Conservation (phyloP, 2,113 vertebrate species). For the Hydropotes inermis region DNA sequence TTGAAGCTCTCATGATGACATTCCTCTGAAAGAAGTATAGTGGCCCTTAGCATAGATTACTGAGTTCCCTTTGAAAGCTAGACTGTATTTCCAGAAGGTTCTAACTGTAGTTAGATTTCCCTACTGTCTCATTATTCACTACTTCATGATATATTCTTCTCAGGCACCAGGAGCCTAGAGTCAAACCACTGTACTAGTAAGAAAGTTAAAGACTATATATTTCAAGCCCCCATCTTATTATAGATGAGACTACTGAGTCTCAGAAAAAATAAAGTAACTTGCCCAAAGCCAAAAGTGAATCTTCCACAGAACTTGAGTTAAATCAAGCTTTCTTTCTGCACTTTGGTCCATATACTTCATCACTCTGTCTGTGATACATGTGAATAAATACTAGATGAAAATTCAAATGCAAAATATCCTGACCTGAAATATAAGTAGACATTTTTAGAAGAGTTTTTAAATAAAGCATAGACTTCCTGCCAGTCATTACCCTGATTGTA, state of each 20-base stretch:
- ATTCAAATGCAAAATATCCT: background rate
- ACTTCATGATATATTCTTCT: background rate
- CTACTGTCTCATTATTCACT: background rate
- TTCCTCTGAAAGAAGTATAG: constrained; percentile 3
- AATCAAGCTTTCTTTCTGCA: background rate
- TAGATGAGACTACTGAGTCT: background rate
- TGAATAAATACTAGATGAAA: background rate
- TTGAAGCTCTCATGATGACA: background rate
- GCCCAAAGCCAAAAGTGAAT: background rate
- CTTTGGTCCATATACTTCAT: background rate
- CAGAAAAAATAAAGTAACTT: background rate
- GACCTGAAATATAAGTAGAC: background rate
- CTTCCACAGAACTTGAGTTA: background rate
- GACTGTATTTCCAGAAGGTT: background rate
- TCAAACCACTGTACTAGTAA: background rate
- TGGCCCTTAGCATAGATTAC: background rate
- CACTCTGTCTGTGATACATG: background rate
- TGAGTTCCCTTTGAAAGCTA: background rate
- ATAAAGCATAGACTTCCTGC: background rate
- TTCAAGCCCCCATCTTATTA: background rate
- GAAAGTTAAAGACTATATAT: background rate
- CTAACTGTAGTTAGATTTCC: background rate
- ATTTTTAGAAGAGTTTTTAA: background rate
- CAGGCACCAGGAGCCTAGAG: background rate
- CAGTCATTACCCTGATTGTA: background rate